Percentiles rank a stretch among this genome's conserved stretches.
phyloP scores from a whole-genome alignment of 2,888 invertebrate species.

The Agriotes lineatus region DNA sequence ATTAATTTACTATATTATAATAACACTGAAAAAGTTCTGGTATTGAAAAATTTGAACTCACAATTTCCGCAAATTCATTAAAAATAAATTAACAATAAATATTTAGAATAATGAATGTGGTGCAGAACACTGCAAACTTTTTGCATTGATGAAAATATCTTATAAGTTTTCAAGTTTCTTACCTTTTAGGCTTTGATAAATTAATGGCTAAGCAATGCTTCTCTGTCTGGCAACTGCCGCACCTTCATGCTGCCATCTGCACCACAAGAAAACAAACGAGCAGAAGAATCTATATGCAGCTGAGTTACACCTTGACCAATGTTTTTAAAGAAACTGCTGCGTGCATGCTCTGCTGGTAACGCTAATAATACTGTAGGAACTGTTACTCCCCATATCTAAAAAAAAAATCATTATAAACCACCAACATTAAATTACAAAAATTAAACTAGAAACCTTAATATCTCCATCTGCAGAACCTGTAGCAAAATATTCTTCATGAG shows the following conservation, averaged over 20 bases:
- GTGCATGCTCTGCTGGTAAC: constrained; percentile 94
- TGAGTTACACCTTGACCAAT: constrained; percentile 98
- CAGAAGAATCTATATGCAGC: constrained; percentile 89
- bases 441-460: constrained; percentile 76
- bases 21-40: no score
- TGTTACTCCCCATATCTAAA: constrained; percentile 92
- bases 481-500: constrained; percentile 95
- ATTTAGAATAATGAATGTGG: no score
- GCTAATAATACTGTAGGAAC: constrained; percentile 89
- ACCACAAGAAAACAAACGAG: constrained; percentile 96
- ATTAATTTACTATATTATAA: no score
- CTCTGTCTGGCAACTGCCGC: constrained; percentile 88
- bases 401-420: constrained; percentile 23
- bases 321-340: constrained; percentile 97
- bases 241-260: constrained; percentile 99
- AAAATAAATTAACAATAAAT: no score
- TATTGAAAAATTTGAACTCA: no score
- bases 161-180: no score
- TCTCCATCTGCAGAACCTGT: constrained; percentile 95
- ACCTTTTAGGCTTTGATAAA: constrained; percentile 1
- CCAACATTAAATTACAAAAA: neutral
- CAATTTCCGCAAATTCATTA: no score
- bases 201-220: constrained; percentile 61
- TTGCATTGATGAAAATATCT: no score
- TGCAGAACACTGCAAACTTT: no score